These are phyloP conservation scores for Macrostomum lignano DNA, from an alignment of 1,140 invertebrate species.

Conservation along the genomic window DNA sequence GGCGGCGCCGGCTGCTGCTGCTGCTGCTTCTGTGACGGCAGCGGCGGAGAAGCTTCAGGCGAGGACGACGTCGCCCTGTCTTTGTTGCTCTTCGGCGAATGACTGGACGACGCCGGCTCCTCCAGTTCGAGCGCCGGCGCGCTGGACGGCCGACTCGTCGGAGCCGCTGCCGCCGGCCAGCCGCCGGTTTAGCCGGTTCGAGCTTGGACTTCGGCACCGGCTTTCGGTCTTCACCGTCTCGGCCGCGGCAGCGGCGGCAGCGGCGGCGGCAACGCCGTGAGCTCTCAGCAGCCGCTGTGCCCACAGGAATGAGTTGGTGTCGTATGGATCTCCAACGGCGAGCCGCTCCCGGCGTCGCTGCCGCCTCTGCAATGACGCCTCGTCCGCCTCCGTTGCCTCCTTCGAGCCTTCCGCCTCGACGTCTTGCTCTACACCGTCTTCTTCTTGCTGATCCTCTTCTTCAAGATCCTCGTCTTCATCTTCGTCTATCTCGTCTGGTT, in stretches of 20 bases:
- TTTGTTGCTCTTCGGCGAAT: too few relatives aligned
- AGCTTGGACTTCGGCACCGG: not conserved
- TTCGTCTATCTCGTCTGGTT: slow-evolving; percentile 13
- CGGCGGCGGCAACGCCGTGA: too few relatives aligned
- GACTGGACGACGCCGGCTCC: too few relatives aligned
- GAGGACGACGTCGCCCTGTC: too few relatives aligned
- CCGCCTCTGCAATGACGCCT: not conserved
- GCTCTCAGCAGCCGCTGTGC: slow-evolving; percentile 16
- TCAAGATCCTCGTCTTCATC: slow-evolving; percentile 30
- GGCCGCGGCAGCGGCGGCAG: slow-evolving; percentile 7
- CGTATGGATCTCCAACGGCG: slow-evolving; percentile 6
- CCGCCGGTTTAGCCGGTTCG: not conserved
- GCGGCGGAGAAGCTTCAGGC: too few relatives aligned
- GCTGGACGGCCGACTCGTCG: too few relatives aligned
- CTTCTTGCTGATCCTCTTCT: slow-evolving; percentile 19
- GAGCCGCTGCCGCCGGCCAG: too few relatives aligned
- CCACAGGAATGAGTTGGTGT: slow-evolving; percentile 13
- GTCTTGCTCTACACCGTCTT: slow-evolving; percentile 9
- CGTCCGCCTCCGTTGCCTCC: slow-evolving; percentile 11
- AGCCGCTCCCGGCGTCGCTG: slow-evolving; percentile 9
- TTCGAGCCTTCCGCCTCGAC: slow-evolving; percentile 42
- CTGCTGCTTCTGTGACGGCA: too few relatives aligned
- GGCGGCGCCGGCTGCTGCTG: too few relatives aligned
- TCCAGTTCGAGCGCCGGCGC: too few relatives aligned
- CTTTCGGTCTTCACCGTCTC: slow-evolving; percentile 9